Percentiles rank a stretch among this genome's conserved stretches.
phyloP scores from a whole-genome alignment of 2,888 invertebrate genomes.

The Peribatodes rhomboidaria region DNA sequence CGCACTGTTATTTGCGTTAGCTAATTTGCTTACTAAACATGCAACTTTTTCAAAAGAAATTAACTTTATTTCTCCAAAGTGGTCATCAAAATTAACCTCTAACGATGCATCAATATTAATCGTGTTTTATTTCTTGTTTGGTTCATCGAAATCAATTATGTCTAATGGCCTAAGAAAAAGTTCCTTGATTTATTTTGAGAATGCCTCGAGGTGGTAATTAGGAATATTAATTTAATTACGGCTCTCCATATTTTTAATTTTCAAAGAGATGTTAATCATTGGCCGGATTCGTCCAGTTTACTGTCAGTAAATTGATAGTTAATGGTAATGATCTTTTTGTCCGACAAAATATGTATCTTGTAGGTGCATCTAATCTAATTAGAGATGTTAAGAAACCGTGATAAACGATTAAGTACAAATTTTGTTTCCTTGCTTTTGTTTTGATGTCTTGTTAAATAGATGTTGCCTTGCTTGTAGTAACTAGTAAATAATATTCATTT shows the following conservation, averaged over 20 bases:
- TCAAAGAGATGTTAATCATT: slow-evolving; percentile 56
- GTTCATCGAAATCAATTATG: slow-evolving; percentile 76
- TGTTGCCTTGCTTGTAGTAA: too few species aligned
- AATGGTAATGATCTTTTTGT: slow-evolving; percentile 37
- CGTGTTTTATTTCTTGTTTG: slow-evolving; percentile 57
- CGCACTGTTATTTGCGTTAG: slow-evolving; percentile 51
- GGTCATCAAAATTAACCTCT: slow-evolving; percentile 56
- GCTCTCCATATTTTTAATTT: slow-evolving; percentile 49
- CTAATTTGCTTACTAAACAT: slow-evolving; percentile 42
- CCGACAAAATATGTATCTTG: slow-evolving; percentile 44
- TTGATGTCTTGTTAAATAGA: neutral
- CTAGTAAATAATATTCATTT: too few species aligned
- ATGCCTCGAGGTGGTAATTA: slow-evolving; percentile 65
- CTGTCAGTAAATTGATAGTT: slow-evolving; percentile 50
- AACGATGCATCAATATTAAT: slow-evolving; percentile 60
- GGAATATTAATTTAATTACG: slow-evolving; percentile 75
- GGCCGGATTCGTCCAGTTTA: slow-evolving; percentile 45
- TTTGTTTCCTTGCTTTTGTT: slow-evolving; percentile 18
- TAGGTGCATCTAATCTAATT: slow-evolving; percentile 46
- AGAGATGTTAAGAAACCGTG: slow-evolving; percentile 33
- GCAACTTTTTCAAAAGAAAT: slow-evolving; percentile 15
- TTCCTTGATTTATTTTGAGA: slow-evolving; percentile 71
- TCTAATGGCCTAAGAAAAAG: slow-evolving; percentile 69
- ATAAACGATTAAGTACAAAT: slow-evolving; percentile 36
- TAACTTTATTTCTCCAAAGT: slow-evolving; percentile 36